Conservation (phyloP, 37 sponge, comb jelly and placozoan genomes). For the Oopsacas minuta region DNA sequence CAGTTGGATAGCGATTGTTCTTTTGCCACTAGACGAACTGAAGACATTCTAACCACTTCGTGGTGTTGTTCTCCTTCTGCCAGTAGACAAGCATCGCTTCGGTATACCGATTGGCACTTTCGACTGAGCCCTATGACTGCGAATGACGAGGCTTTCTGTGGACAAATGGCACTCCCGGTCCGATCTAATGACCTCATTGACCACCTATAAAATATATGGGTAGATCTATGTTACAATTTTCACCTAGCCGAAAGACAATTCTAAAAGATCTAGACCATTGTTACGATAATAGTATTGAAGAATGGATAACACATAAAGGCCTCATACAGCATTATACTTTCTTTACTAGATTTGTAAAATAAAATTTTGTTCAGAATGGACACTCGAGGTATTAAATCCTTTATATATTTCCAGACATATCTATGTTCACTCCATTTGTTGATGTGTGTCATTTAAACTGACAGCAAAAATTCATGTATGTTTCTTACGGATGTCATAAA, state of each 20-base stretch:
- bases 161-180: not conserved
- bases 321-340: not conserved
- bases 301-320: not conserved
- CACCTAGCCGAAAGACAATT: not conserved
- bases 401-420: not conserved
- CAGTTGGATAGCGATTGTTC: not conserved
- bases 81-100: not conserved
- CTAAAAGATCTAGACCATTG: not conserved
- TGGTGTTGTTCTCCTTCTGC: not conserved
- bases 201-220: not conserved
- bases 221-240: not conserved
- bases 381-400: not conserved
- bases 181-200: not conserved
- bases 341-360: not conserved
- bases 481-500: not conserved
- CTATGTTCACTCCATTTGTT: not conserved
- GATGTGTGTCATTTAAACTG: not conserved
- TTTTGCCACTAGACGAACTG: not conserved
- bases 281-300: not conserved
- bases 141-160: not conserved
- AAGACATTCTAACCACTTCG: not conserved
- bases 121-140: too few relatives aligned
- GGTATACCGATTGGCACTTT: not conserved
- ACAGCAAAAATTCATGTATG: not conserved
- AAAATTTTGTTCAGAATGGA: not conserved